Conservation (phyloP, 2,113 vertebrate species). For the Proteles cristata region DNA sequence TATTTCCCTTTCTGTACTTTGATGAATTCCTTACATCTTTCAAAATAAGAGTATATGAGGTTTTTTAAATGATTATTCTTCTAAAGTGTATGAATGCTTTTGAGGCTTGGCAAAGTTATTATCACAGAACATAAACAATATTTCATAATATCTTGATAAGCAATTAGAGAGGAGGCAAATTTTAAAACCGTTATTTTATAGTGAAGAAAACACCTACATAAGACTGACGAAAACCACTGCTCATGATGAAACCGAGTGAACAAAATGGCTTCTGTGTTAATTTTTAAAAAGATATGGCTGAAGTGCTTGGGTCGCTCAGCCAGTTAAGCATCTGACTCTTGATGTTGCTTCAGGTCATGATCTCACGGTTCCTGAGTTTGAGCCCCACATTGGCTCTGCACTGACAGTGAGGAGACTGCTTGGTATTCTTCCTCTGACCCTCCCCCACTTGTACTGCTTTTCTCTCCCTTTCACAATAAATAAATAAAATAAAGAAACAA, state of each 20-base stretch:
- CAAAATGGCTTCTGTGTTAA: background rate
- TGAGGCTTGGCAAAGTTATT: background rate
- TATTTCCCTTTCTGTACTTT: slow-evolving; percentile 17
- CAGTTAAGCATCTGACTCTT: no score
- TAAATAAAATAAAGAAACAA: no score
- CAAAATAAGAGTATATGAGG: background rate
- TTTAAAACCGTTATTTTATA: background rate
- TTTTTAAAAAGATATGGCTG: background rate
- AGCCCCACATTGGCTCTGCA: no score
- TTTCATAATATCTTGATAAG: slow-evolving; percentile 23
- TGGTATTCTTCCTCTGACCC: no score
- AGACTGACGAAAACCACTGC: background rate
- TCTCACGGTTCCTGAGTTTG: no score
- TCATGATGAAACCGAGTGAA: background rate
- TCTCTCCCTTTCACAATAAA: no score
- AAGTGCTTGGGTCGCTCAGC: no score
- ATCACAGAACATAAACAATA: background rate
- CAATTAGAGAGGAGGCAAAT: background rate
- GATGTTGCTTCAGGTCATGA: no score
- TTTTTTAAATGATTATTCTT: slow-evolving; percentile 6
- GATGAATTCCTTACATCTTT: background rate
- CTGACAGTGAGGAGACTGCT: no score
- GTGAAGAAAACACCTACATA: background rate
- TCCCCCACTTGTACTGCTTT: no score
- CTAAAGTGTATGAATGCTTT: background rate